These are phyloP conservation scores for Dasypogon diadema DNA, from an alignment of 2,888 invertebrate genomes.

Conservation along the genomic window DNA sequence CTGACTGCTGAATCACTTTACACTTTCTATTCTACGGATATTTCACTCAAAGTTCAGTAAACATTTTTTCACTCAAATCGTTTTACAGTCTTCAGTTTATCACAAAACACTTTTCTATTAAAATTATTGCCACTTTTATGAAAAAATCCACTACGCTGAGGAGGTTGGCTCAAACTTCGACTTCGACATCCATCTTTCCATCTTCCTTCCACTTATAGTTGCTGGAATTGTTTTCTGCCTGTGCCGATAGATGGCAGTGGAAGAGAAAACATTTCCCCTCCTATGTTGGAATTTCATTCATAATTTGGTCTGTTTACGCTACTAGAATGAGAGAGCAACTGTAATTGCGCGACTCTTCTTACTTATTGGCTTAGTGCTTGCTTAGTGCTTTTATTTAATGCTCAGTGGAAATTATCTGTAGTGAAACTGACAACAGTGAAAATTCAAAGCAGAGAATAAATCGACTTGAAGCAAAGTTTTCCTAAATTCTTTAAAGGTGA, in stretches of 20 bases:
- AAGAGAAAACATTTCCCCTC: background rate
- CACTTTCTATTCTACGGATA: background rate
- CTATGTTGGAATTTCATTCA: background rate
- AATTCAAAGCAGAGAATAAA: no score
- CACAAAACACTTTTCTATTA: background rate
- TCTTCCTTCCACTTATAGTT: no score
- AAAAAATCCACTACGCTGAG: background rate
- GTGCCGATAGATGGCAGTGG: background rate
- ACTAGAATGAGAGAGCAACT: no score
- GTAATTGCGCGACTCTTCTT: no score
- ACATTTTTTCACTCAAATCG: background rate
- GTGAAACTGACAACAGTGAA: no score
- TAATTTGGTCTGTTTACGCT: no score
- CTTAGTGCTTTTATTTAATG: no score
- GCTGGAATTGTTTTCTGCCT: background rate
- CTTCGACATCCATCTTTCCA: background rate
- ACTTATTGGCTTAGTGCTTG: no score
- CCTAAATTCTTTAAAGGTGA: no score
- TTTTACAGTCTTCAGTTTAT: slow-evolving; percentile 4
- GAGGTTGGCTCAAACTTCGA: background rate
- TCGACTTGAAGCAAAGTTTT: no score
- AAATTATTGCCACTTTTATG: background rate
- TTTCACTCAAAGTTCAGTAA: background rate
- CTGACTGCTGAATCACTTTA: background rate
- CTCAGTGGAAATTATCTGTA: no score